Evolutionary conservation across 2,113 vertebrate species (phyloP), one percentile per base, ranked within the genome.

Genomic region (Brachyhypopomus gauderio): DNA sequence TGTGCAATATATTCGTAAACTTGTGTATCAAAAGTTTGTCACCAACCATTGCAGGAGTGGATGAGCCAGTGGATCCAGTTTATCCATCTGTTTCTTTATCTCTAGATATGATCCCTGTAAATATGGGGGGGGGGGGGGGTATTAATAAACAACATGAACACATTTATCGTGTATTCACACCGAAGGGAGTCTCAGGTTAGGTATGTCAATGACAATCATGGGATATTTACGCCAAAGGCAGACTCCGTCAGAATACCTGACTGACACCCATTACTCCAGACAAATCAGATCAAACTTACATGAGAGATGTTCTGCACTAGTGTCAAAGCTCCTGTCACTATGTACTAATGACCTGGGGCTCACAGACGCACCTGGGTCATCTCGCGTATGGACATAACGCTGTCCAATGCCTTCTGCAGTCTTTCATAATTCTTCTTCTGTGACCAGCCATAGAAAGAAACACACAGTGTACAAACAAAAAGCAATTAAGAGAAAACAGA

Each of bases 81-180:
- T 99, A 91, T 99, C 98, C 98, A 99, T 99, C 92, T 99, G 98
- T 86, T 99, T 99, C 93, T 99, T 99, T 86, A 99, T 99, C 91
- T 99, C 98, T 90, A 99, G 90, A 90, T 99, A 99, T 0, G 98
- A 99, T 20, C 98, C 98, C 98, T 99, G 71, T n/a, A 30, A 55
- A 85, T 70, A 89, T 64, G 83, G 27, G 25, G 58, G 19, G 30
- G 0, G 83, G 27, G 25, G 58, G 19, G 30, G 0, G 23, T 25
- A 62, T 12, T 27, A 27, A 45, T 34, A 80, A 5, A 17, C 64
- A 41, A 27, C 8, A n/a, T 52, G 52, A 17, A 55, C 55, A 60
- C 25, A 70, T 14, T 38, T 11, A 62, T 36, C 4, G 0, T 38
- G 14, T 4, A 60, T 30, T 60, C 22, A 23, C 30, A 41, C 34